These are phyloP conservation scores for Anarhynchus alexandrinus DNA, from an alignment of 2,113 vertebrate species.

Conservation along the genomic window DNA sequence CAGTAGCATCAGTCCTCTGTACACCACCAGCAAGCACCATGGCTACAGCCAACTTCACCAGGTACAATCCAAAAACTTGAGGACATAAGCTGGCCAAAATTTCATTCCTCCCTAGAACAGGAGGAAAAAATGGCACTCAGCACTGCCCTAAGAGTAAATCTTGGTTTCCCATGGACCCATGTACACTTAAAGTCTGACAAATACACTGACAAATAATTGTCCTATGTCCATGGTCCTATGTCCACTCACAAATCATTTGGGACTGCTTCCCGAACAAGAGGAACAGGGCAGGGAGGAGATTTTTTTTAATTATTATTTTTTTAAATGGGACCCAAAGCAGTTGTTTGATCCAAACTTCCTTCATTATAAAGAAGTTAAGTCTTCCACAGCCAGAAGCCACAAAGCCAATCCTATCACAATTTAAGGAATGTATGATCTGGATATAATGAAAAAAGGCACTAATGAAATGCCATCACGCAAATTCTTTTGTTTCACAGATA, in stretches of 20 bases:
- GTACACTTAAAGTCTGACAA: neutral
- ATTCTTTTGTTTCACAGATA: neutral
- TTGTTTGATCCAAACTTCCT: neutral
- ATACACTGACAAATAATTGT: neutral
- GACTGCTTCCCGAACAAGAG: neutral
- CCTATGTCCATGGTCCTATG: neutral
- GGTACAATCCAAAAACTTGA: slow-evolving; percentile 94
- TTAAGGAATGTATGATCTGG: neutral
- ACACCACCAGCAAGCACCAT: slow-evolving; percentile 95
- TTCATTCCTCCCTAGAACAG: slow-evolving; percentile 86
- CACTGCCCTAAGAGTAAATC: neutral
- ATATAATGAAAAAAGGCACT: neutral
- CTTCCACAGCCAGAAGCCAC: neutral
- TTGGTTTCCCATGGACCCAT: neutral
- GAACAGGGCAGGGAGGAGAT: neutral
- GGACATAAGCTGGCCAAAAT: slow-evolving; percentile 93
- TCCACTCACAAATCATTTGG: neutral
- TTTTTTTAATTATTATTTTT: neutral
- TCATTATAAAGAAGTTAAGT: neutral
- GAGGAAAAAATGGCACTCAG: slow-evolving; percentile 2
- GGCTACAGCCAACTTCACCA: slow-evolving; percentile 92
- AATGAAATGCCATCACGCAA: neutral
- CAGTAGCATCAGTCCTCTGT: slow-evolving; percentile 89
- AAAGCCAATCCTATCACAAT: neutral
- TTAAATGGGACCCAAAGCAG: neutral